Evolutionary conservation across 1,140 invertebrate species (phyloP).

Genomic region (Drosophila cardini): DNA sequence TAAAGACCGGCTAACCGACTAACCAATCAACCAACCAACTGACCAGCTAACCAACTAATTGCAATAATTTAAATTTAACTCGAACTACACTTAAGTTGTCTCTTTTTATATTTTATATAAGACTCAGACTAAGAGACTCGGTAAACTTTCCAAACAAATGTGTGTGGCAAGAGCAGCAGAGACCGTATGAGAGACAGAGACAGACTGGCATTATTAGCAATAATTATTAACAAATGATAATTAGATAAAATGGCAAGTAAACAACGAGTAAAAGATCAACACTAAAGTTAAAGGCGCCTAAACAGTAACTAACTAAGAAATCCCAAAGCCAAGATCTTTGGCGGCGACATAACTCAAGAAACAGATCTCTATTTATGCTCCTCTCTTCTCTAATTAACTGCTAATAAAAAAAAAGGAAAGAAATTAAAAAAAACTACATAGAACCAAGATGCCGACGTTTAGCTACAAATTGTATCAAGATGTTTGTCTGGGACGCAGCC

Average conservation of each 20-base stretch:
- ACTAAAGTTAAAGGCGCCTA: conserved; percentile 48
- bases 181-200: neutral
- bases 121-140: conserved; percentile 12
- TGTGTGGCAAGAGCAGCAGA: conserved; percentile 7
- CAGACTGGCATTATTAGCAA: conserved; percentile 34
- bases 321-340: conserved; percentile 19
- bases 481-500: conserved; percentile 41
- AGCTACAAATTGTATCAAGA: conserved; percentile 71
- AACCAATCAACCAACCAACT: conserved; percentile 45
- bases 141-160: conserved; percentile 49
- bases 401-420: neutral
- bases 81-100: conserved; percentile 37
- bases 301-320: conserved; percentile 18
- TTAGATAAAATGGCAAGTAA: conserved; percentile 56
- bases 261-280: conserved; percentile 35
- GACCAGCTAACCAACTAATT: conserved; percentile 50
- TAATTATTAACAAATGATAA: conserved; percentile 71
- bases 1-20: conserved; percentile 37
- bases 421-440: conserved; percentile 4
- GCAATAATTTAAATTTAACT: conserved; percentile 75
- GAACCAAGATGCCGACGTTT: conserved; percentile 43
- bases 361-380: neutral
- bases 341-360: conserved; percentile 27
- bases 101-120: conserved; percentile 62
- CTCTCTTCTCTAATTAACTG: neutral